A percentile compares a stretch with the other conserved stretches of the same genome.
phyloP scores from a whole-genome alignment of 2,888 invertebrate genomes.

The Drosophila engyochracea region DNA sequence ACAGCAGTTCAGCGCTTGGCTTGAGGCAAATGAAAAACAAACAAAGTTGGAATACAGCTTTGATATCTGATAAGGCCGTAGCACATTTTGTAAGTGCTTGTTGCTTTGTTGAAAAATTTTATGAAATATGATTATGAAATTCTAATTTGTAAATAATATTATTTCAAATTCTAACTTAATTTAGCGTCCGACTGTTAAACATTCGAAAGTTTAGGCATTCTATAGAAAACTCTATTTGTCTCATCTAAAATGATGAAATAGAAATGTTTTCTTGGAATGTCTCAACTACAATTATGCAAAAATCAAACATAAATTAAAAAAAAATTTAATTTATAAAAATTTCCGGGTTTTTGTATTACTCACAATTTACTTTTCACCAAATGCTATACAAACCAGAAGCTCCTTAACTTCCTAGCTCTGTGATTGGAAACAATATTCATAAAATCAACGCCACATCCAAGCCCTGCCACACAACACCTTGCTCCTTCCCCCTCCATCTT shows the following conservation, averaged over 20 bases:
- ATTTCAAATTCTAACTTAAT: not conserved
- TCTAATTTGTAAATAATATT: not conserved
- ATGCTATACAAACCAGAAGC: not conserved
- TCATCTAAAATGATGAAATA: not conserved
- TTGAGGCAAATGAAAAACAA: not conserved
- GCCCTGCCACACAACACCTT: not conserved
- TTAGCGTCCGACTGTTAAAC: not conserved
- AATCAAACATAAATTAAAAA: not conserved
- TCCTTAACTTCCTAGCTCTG: not conserved
- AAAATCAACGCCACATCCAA: conserved; percentile 19
- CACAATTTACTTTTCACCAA: not conserved
- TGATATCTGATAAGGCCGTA: not conserved
- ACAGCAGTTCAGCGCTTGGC: not conserved
- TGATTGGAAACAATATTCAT: not conserved
- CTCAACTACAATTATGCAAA: not conserved
- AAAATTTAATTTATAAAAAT: not conserved
- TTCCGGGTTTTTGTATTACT: not conserved
- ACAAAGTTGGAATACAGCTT: not conserved
- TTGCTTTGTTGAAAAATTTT: not conserved
- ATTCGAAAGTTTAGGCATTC: not conserved
- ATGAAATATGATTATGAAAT: not conserved
- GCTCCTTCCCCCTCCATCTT: not conserved
- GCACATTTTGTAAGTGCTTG: not conserved
- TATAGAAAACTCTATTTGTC: not conserved
- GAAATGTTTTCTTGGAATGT: not conserved